Evolutionary conservation across 2,888 invertebrate species (phyloP), one percentile per base, ranked within the genome.

Genomic region (Ochropleura plecta): DNA sequence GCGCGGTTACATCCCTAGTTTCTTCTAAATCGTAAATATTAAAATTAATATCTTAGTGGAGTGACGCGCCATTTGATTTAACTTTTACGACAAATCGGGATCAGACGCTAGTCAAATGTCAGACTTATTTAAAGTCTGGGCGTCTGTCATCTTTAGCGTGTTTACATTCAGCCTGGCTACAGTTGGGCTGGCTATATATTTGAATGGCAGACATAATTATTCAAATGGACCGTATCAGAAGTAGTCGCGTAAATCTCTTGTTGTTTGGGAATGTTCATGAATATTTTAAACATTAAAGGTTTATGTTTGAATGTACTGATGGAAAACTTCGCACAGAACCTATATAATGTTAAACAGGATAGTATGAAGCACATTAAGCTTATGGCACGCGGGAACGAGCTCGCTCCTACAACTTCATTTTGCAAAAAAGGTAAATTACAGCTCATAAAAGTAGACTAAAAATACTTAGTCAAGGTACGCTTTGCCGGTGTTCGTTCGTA

Each of bases 1-100:
- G 63, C 68, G 70, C 20, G 44, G 64, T 65, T 63, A 67, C 81
- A 73, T 59, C 84, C 70, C 86, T 86, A 86, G 67, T 68, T 83
- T 75, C 82, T 44, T 70, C 69, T 71, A 76, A 81, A 80, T 81
- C 83, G 82, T 89, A 85, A 88, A 87, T 83, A 85, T 85, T 78
- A 74, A 77, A 86, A 86, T 84, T 82, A 80, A 80, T 87, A 82
- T 84, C 65, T 55, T 46, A 30, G 70, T 44, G 44, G 65, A 81
- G 77, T 79, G 88, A 86, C 82, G 84, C 68, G 70, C 70, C 55
- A 73, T 82, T 81, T 84, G 85, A 89, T 83, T 88, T 84, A 81
- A 75, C 62, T 83, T 81, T 88, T 81, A 86, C 80, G 77, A 84
- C 76, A 67, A 63, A 69, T 77, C 67, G 76, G 68, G 78, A 81